phyloP scores from a whole-genome alignment of 2,113 vertebrate genomes.

The Gambusia affinis region DNA sequence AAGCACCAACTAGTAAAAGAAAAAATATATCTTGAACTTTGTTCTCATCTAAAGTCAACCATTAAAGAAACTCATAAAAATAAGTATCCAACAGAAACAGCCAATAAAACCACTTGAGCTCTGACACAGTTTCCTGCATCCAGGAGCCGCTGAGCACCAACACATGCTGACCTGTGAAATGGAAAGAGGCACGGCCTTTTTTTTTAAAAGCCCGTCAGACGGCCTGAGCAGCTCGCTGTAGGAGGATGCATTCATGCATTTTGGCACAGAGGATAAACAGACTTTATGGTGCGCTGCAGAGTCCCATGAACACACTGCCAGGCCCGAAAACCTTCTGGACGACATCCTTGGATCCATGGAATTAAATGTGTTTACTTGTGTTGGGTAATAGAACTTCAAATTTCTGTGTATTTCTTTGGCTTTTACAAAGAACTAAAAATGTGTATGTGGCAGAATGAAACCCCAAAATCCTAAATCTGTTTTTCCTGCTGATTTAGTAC shows the following conservation, averaged over 20 bases:
- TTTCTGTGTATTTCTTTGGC: background rate
- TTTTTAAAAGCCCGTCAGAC: constrained; percentile 46
- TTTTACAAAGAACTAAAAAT: background rate
- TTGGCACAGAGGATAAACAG: constrained; percentile 12
- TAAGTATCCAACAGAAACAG: constrained; percentile 46
- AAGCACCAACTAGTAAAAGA: background rate
- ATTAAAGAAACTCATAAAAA: background rate
- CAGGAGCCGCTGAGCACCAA: constrained; percentile 34
- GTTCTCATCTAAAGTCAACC: background rate
- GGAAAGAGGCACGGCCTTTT: constrained; percentile 38
- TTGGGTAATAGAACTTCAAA: background rate
- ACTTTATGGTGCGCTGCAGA: constrained; percentile 74
- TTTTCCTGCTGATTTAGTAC: background rate
- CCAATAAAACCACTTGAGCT: constrained; percentile 72
- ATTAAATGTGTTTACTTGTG: background rate
- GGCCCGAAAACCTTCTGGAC: background rate
- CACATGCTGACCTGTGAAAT: constrained; percentile 56
- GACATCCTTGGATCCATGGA: no score
- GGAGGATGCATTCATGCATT: constrained; percentile 52
- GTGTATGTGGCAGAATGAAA: background rate
- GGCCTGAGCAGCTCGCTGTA: constrained; percentile 41
- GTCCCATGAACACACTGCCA: constrained; percentile 27
- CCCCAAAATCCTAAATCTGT: background rate
- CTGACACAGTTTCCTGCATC: constrained; percentile 65
- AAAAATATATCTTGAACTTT: background rate